These are phyloP conservation scores for Capreolus pygargus DNA, from an alignment of 2,113 vertebrate genomes.

Conservation along the genomic window DNA sequence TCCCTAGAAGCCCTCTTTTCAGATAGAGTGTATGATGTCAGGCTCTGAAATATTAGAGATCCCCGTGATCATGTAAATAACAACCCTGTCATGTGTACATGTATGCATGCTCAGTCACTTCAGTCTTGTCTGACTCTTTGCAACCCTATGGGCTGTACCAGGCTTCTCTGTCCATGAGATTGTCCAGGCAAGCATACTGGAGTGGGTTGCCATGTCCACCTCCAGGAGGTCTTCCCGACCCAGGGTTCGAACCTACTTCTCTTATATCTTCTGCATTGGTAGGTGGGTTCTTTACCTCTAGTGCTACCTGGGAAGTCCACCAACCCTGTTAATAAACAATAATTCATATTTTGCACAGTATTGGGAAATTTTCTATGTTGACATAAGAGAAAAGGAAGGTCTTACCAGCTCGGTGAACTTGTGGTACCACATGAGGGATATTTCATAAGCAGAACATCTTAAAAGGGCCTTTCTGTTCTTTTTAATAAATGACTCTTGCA, in stretches of 20 bases:
- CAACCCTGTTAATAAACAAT: background rate
- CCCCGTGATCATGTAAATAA: background rate
- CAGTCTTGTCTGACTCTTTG: background rate
- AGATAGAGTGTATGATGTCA: accelerated
- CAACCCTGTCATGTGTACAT: background rate
- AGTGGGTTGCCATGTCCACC: background rate
- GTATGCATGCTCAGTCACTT: background rate
- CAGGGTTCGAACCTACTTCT: background rate
- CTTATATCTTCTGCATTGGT: background rate
- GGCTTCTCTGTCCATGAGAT: background rate
- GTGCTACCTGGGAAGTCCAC: background rate
- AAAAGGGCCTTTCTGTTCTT: background rate
- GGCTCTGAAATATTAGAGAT: background rate
- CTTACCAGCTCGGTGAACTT: too few species aligned
- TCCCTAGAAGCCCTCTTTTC: background rate
- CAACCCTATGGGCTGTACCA: background rate
- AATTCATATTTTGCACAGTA: too few species aligned
- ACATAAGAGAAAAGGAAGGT: background rate
- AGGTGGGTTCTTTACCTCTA: background rate
- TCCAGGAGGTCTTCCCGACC: background rate
- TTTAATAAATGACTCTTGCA: accelerated
- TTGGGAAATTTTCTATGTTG: background rate
- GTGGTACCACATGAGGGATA: accelerated
- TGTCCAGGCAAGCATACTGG: background rate
- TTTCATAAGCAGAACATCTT: background rate